Conservation (phyloP, 2,113 vertebrate species). For the Cynoglossus semilaevis region DNA sequence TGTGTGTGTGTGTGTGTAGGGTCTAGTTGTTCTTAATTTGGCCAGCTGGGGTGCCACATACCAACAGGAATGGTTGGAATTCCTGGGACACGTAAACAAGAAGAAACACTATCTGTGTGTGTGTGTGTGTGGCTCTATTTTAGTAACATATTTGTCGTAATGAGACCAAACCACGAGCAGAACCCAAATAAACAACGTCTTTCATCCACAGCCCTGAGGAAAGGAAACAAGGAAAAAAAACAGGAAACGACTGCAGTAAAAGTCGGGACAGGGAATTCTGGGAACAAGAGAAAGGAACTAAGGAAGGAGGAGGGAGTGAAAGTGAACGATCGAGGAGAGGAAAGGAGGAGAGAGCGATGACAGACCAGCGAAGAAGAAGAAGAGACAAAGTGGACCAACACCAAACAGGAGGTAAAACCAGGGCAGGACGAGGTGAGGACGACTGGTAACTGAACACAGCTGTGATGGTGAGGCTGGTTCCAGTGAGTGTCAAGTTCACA, state of each 20-base stretch:
- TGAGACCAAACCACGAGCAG: slow-evolving; percentile 5
- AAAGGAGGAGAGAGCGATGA: too few relatives aligned
- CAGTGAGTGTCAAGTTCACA: background rate
- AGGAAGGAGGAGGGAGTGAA: background rate
- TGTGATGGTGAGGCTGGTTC: too few relatives aligned
- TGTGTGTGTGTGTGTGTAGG: slow-evolving; percentile 6
- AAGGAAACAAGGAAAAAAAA: background rate
- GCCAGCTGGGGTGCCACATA: slow-evolving; percentile 39
- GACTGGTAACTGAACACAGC: slow-evolving; percentile 1
- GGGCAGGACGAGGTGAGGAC: background rate
- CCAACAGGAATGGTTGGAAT: slow-evolving; percentile 50
- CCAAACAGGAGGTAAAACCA: background rate
- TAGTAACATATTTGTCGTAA: background rate
- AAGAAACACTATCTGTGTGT: slow-evolving; percentile 1
- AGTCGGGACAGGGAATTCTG: background rate
- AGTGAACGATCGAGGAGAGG: background rate
- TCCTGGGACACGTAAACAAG: slow-evolving; percentile 48
- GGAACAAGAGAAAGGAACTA: background rate
- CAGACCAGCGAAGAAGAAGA: too few relatives aligned
- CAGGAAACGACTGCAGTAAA: background rate
- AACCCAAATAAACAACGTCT: background rate
- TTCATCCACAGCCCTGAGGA: background rate
- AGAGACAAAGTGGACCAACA: too few relatives aligned
- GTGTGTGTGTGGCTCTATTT: slow-evolving; percentile 6
- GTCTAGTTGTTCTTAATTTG: slow-evolving; percentile 49